Base-by-base conservation (phyloP, 2,113 vertebrate species). In the Tupaia chinensis region DNA sequence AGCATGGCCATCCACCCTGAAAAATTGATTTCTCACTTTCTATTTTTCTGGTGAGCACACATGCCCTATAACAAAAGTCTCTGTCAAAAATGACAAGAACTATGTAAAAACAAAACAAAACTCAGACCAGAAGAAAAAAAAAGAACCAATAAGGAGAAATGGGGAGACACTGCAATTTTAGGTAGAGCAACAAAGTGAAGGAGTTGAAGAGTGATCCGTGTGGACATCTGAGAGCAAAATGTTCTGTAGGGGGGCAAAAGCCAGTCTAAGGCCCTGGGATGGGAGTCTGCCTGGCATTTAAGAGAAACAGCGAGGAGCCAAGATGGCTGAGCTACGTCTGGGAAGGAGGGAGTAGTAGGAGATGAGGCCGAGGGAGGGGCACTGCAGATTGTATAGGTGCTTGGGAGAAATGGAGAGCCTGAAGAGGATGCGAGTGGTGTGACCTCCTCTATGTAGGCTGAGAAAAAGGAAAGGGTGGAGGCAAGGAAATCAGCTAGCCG, bases 381-480 rank as follows among this genome's bases (percentile, higher is more conserved):
- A 3, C 20, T 11, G 16, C 70, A 17, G 3, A 23, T 16, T 15
- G 3, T 0, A 0, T 8, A 27, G 22, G n/a, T 54, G 12, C 70
- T n/a, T 6, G 54, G 82, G 76, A 87, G 16, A 63, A 0, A 65
- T 23, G 74, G 29, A 27, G 25, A 85, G n/a, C n/a, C 53, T n/a
- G 0, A 23, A 56, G 54, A 69, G 7, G 32, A 22, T 54, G 5
- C 11, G 8, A 69, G 15, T 27, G 27, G 84, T 72, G n/a, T 20
- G 27, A 53, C 44, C 9, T 61, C 29, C 54, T 34, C 11, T 27
- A 34, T 53, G 74, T 6, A 61, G 23, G n/a, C 13, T 85, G 44
- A 9, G 44, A 63, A 91, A 76, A 88, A 32, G 20, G 14, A 53
- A 86, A 82, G 63, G 34, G 17, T 53, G 10, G 82, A 65, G 63